phyloP scores from a whole-genome alignment of 2,113 vertebrate genomes.

The Micronycteris hirsuta region DNA sequence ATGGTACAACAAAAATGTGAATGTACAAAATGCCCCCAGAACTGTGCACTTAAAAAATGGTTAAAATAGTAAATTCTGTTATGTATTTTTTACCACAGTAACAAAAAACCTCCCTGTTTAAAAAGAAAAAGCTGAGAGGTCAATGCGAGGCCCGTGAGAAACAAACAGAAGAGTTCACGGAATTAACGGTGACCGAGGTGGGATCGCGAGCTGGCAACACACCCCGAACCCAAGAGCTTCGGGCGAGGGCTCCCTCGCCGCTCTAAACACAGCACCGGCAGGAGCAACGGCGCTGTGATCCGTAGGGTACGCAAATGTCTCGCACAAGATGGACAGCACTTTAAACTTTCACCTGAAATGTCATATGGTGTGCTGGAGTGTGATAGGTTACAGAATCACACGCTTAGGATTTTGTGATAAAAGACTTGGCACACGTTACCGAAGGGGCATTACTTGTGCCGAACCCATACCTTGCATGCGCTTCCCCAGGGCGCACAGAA shows the following conservation, averaged over 20 bases:
- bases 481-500: background rate
- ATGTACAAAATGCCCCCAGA: background rate
- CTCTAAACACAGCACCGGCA: background rate
- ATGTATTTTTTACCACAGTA: background rate
- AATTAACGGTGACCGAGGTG: background rate
- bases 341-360: too few relatives aligned
- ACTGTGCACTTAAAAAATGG: background rate
- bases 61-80: background rate
- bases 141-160: background rate
- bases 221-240: background rate
- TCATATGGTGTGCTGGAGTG: too few relatives aligned
- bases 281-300: too few relatives aligned
- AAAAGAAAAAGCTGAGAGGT: background rate
- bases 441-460: too few relatives aligned
- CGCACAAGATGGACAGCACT: too few relatives aligned
- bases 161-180: background rate
- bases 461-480: background rate
- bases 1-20: background rate
- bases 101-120: background rate
- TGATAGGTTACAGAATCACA: too few relatives aligned
- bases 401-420: too few relatives aligned
- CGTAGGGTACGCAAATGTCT: too few relatives aligned
- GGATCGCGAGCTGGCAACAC: background rate
- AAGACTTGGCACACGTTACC: too few relatives aligned
- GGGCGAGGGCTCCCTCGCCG: background rate